Evolutionary conservation across 2,888 invertebrate genomes (phyloP).

Genomic region (Stegophylla sp.): DNA sequence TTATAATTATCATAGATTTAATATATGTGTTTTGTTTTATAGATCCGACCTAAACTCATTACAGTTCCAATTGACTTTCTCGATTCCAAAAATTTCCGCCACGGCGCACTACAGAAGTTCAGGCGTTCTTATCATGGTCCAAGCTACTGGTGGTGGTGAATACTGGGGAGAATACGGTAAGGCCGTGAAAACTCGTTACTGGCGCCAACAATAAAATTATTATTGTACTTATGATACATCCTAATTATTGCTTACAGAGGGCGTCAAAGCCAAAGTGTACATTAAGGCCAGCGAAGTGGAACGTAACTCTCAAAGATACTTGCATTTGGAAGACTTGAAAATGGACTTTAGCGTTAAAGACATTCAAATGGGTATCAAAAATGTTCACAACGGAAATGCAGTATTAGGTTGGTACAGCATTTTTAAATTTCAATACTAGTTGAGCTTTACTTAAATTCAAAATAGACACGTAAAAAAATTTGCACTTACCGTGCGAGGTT

Average conservation of each 20-base stretch:
- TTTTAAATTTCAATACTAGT: too few species aligned
- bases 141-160: constrained; percentile 84
- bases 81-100: constrained; percentile 80
- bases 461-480: too few species aligned
- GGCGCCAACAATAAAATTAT: neutral
- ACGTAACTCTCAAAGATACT: constrained; percentile 72
- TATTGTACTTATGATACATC: too few species aligned
- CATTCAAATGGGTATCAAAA: constrained; percentile 85
- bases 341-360: constrained; percentile 85
- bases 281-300: constrained; percentile 72
- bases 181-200: constrained; percentile 44
- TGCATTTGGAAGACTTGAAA: constrained; percentile 78
- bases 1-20: too few species aligned
- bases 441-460: too few species aligned
- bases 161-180: constrained; percentile 89
- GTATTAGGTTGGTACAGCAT: constrained; percentile 74
- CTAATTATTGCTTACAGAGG: constrained; percentile 69
- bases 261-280: constrained; percentile 83
- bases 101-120: constrained; percentile 82
- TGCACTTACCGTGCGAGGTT: too few species aligned
- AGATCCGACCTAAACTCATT: constrained; percentile 80
- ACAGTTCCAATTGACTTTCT: constrained; percentile 81
- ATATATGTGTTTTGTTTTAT: constrained; percentile 62
- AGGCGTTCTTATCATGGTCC: constrained; percentile 79
- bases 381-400: constrained; percentile 80